Evolutionary conservation across 2,113 vertebrate species (phyloP).

Genomic region (Mustela nigripes): DNA sequence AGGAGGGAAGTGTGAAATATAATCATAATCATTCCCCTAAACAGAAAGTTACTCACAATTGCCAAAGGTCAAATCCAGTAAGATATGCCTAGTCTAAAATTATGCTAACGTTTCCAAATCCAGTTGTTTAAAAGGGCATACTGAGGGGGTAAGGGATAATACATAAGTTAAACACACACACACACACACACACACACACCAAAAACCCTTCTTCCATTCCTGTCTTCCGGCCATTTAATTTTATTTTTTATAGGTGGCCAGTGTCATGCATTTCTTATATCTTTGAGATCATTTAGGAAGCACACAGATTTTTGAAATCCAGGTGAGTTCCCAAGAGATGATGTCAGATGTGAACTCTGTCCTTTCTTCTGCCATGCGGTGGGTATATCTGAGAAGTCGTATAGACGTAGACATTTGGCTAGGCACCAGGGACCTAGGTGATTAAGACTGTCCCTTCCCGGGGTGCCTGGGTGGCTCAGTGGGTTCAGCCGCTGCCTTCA

Average conservation of each 20-base stretch:
- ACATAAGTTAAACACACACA: background rate
- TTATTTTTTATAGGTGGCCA: background rate
- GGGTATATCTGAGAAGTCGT: background rate
- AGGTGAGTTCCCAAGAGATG: background rate
- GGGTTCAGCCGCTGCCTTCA: too few species aligned
- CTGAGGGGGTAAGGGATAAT: background rate
- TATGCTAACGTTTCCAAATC: background rate
- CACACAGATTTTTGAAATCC: slow-evolving; percentile 12
- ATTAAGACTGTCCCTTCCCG: background rate
- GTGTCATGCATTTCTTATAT: background rate
- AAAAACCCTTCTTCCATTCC: background rate
- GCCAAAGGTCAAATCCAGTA: slow-evolving; percentile 61
- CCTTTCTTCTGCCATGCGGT: background rate
- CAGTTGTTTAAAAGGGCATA: background rate
- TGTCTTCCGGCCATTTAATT: background rate
- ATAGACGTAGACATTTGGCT: background rate
- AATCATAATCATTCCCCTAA: slow-evolving; percentile 65
- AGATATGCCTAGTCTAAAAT: slow-evolving; percentile 51
- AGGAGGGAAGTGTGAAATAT: slow-evolving; percentile 50
- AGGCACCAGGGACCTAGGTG: background rate
- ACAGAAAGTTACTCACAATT: slow-evolving; percentile 72
- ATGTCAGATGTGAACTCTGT: background rate
- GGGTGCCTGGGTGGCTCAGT: too few species aligned
- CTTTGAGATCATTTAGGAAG: background rate
- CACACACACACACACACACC: too few species aligned